These are phyloP conservation scores for Donacobius atricapilla DNA, from an alignment of 2,113 vertebrate species.

Conservation along the genomic window DNA sequence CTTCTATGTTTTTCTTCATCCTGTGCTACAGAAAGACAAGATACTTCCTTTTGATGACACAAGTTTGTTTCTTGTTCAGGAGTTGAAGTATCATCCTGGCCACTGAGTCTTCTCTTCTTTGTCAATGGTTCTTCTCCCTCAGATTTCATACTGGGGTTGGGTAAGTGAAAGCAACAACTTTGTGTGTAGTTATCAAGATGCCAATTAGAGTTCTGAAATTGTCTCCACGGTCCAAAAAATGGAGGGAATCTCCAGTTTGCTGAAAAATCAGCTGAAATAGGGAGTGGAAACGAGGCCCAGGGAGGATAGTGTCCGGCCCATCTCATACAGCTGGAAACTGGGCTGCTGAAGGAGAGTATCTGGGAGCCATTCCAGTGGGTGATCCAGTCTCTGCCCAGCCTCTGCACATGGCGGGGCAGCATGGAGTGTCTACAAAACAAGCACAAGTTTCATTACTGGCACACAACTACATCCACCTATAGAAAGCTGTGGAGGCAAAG, in stretches of 20 bases:
- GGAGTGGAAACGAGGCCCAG: slow-evolving; percentile 47
- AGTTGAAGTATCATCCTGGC: slow-evolving; percentile 16
- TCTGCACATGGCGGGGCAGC: slow-evolving; percentile 80
- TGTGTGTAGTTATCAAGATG: slow-evolving; percentile 49
- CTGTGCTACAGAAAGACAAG: background rate
- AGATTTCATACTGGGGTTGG: slow-evolving; percentile 72
- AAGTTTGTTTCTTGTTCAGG: slow-evolving; percentile 12
- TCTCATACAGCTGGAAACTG: slow-evolving; percentile 68
- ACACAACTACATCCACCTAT: background rate
- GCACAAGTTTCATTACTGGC: background rate
- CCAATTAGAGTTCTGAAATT: slow-evolving; percentile 48
- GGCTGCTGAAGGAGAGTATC: slow-evolving; percentile 54
- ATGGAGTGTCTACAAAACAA: slow-evolving; percentile 77
- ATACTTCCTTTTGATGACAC: background rate
- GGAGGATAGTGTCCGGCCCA: slow-evolving; percentile 67
- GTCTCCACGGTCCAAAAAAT: slow-evolving; percentile 57
- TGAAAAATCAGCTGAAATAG: slow-evolving; percentile 49
- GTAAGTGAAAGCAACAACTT: slow-evolving; percentile 69
- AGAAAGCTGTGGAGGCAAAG: background rate
- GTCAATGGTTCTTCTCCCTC: slow-evolving; percentile 73
- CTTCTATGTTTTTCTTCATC: background rate
- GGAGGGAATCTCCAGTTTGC: slow-evolving; percentile 31
- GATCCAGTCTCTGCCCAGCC: slow-evolving; percentile 73
- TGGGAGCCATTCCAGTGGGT: slow-evolving; percentile 63
- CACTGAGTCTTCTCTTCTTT: slow-evolving; percentile 78